These are phyloP conservation scores for Paraplagusia blochii DNA, from an alignment of 2,113 vertebrate species.

Conservation along the genomic window DNA sequence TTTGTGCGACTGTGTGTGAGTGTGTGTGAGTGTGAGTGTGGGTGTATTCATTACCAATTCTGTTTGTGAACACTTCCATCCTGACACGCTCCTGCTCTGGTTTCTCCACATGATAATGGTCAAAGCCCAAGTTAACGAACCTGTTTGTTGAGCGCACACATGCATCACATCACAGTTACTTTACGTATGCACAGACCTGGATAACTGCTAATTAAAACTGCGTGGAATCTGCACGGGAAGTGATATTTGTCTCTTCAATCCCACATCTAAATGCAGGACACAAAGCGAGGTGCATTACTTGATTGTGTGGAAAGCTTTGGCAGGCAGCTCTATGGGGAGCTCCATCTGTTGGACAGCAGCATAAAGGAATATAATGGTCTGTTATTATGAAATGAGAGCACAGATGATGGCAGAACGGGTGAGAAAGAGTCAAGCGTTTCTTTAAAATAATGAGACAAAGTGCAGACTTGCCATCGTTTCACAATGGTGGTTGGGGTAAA, in stretches of 20 bases:
- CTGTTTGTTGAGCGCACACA: slow-evolving; percentile 57
- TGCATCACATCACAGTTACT: not conserved
- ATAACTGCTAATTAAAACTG: not conserved
- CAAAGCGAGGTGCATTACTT: slow-evolving; percentile 54
- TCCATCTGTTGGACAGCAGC: slow-evolving; percentile 66
- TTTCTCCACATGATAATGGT: slow-evolving; percentile 70
- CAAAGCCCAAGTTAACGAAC: slow-evolving; percentile 85
- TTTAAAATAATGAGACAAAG: not conserved
- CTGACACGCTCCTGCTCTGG: slow-evolving; percentile 63
- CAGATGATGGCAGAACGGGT: not conserved
- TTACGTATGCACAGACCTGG: not conserved
- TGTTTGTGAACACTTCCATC: slow-evolving; percentile 84
- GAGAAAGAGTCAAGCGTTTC: not conserved
- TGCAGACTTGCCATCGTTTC: slow-evolving; percentile 81
- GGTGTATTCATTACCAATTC: slow-evolving; percentile 75
- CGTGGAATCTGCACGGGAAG: slow-evolving; percentile 1
- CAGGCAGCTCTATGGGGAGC: slow-evolving; percentile 63
- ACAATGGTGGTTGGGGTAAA: slow-evolving; percentile 80
- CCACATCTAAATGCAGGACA: not conserved
- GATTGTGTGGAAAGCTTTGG: slow-evolving; percentile 54
- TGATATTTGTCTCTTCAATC: not conserved
- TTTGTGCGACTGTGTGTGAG: too few species aligned
- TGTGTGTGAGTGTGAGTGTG: not conserved
- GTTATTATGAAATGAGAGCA: not conserved
- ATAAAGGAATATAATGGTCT: not conserved